phyloP scores from a whole-genome alignment of 1,140 invertebrate species.

The Meloidogyne hapla region DNA sequence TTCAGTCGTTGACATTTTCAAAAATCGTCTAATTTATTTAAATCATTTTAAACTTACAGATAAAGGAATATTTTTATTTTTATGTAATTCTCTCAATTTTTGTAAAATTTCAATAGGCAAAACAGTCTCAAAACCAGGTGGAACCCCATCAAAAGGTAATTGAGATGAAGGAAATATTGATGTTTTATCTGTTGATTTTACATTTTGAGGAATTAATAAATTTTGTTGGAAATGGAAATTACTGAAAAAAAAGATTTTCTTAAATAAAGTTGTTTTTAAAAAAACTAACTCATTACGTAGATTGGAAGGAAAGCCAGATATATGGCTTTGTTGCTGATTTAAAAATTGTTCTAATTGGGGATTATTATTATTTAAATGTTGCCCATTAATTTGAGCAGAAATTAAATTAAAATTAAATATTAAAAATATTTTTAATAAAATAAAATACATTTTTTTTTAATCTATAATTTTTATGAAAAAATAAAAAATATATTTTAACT shows the following conservation, averaged over 20 bases:
- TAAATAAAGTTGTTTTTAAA: neutral
- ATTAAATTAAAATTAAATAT: neutral
- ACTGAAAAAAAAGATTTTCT: too few relatives aligned
- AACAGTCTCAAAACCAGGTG: constrained; percentile 36
- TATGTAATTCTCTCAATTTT: constrained; percentile 30
- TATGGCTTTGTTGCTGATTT: too few relatives aligned
- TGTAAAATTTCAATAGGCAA: constrained; percentile 31
- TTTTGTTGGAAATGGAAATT: too few relatives aligned
- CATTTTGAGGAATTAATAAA: too few relatives aligned
- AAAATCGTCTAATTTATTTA: too few relatives aligned
- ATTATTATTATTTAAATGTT: neutral
- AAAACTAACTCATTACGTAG: neutral
- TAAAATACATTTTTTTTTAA: neutral
- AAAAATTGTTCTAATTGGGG: neutral
- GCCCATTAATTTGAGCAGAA: neutral
- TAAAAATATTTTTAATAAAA: neutral
- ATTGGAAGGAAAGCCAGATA: neutral
- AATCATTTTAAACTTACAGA: neutral
- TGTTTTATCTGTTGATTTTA: too few relatives aligned
- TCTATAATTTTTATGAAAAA: too few relatives aligned
- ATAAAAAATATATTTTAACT: too few relatives aligned
- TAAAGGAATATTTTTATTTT: constrained; percentile 29
- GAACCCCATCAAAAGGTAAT: neutral
- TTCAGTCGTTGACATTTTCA: too few relatives aligned
- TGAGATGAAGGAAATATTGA: neutral